Evolutionary conservation across 2,888 invertebrate species (phyloP).

Genomic region (Meiosimyza decipiens): DNA sequence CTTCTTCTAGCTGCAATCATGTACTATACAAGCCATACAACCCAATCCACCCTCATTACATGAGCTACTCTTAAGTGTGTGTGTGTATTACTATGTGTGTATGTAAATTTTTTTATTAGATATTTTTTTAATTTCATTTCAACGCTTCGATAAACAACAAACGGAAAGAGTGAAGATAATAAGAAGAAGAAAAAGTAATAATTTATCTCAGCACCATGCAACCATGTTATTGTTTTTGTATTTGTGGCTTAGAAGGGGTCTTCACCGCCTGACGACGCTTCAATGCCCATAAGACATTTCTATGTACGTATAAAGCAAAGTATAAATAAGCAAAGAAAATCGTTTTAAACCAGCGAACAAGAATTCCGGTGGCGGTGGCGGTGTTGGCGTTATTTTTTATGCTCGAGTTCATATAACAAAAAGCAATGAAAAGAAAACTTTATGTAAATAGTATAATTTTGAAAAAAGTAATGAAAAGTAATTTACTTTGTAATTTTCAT

Average conservation of each 20-base stretch:
- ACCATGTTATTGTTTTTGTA: slow-evolving; percentile 14
- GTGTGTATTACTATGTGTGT: slow-evolving; percentile 3
- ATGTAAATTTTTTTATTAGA: slow-evolving; percentile 6
- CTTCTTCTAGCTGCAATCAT: background rate
- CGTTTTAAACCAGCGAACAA: slow-evolving; percentile 26
- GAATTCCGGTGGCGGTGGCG: slow-evolving; percentile 12
- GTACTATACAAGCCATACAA: background rate
- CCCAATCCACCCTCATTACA: background rate
- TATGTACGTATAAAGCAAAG: background rate
- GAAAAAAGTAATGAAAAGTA: too few relatives aligned
- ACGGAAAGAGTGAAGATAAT: slow-evolving; percentile 26
- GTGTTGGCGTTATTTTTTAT: slow-evolving; percentile 17
- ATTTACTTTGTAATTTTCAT: too few relatives aligned
- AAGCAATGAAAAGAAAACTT: too few relatives aligned
- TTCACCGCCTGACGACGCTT: slow-evolving; percentile 12
- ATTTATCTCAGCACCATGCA: slow-evolving; percentile 11
- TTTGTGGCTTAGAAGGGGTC: slow-evolving; percentile 32
- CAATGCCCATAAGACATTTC: slow-evolving; percentile 12
- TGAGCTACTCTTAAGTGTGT: slow-evolving; percentile 1
- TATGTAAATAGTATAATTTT: too few relatives aligned
- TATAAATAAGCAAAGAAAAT: slow-evolving; percentile 26
- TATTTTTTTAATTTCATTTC: slow-evolving; percentile 13
- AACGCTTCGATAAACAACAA: slow-evolving; percentile 34
- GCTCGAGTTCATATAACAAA: slow-evolving; percentile 23
- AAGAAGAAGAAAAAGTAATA: slow-evolving; percentile 27